Evolutionary conservation across 2,888 invertebrate species (phyloP).

Genomic region (Sphinx pinastri): DNA sequence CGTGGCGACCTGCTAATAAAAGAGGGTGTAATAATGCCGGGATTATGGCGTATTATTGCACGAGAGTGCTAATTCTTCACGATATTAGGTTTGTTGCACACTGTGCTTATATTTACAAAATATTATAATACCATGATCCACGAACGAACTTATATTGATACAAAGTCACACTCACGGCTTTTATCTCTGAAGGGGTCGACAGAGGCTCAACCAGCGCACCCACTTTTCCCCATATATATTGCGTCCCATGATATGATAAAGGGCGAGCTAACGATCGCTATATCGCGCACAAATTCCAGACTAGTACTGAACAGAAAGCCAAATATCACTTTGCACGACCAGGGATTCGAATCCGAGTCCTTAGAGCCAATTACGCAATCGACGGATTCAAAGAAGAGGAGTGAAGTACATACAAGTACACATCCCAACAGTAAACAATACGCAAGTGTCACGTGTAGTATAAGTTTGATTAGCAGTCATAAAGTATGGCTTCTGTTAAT

Average conservation of each 20-base stretch:
- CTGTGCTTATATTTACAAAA: neutral
- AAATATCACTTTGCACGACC: too few species aligned
- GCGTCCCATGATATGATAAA: too few species aligned
- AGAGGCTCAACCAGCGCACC: too few species aligned
- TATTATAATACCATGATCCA: neutral
- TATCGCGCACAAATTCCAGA: too few species aligned
- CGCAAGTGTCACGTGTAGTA: neutral
- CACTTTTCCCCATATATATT: too few species aligned
- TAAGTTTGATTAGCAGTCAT: conserved; percentile 10
- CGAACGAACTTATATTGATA: neutral
- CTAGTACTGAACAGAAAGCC: too few species aligned
- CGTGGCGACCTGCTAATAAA: neutral
- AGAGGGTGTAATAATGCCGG: conserved; percentile 47
- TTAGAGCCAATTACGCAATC: too few species aligned
- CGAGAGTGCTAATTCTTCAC: conserved; percentile 26
- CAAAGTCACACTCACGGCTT: too few species aligned
- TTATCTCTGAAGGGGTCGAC: too few species aligned
- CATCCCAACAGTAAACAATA: conserved; percentile 1
- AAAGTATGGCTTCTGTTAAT: conserved; percentile 14
- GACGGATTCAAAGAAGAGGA: too few species aligned
- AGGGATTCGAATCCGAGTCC: neutral
- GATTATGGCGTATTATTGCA: conserved; percentile 49
- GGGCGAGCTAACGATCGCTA: too few species aligned
- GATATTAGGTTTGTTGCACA: conserved; percentile 5
- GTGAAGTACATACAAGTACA: neutral